Evolutionary conservation across 2,888 invertebrate genomes (phyloP).

Genomic region (Boloria euphrosyne): DNA sequence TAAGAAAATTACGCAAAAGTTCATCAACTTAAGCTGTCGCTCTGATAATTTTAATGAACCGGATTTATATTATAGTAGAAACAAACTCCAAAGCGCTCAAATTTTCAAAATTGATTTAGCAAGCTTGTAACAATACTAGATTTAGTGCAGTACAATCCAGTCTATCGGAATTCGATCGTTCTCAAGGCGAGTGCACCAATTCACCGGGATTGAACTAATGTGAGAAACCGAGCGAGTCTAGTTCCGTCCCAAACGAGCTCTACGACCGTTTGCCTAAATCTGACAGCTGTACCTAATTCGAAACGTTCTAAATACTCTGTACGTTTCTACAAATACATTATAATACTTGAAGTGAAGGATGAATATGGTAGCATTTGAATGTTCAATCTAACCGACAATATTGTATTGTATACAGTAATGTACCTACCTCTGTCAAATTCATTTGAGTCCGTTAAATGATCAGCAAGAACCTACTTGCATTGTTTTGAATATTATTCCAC

Average conservation of each 20-base stretch:
- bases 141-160: slow-evolving; percentile 38
- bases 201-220: slow-evolving; percentile 70
- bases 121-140: slow-evolving; percentile 38
- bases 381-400: not conserved
- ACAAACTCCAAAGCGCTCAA: slow-evolving; percentile 15
- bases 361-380: not conserved
- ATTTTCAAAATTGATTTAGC: slow-evolving; percentile 32
- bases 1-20: too few relatives aligned
- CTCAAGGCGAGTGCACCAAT: slow-evolving; percentile 58
- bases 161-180: slow-evolving; percentile 45
- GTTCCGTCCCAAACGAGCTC: slow-evolving; percentile 55
- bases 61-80: not conserved
- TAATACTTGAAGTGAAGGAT: not conserved
- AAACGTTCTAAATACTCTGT: slow-evolving; percentile 47
- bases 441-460: too few relatives aligned
- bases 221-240: slow-evolving; percentile 64
- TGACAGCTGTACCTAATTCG: slow-evolving; percentile 68
- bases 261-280: slow-evolving; percentile 67
- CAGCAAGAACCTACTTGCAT: too few relatives aligned
- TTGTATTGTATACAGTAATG: too few relatives aligned
- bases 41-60: not conserved
- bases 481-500: too few relatives aligned
- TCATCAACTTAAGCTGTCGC: too few relatives aligned
- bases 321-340: slow-evolving; percentile 37
- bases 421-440: too few relatives aligned